Evolutionary conservation across 2,113 vertebrate species (phyloP), one percentile per base, ranked within the genome.

Genomic region (Pollachius pollachius): DNA sequence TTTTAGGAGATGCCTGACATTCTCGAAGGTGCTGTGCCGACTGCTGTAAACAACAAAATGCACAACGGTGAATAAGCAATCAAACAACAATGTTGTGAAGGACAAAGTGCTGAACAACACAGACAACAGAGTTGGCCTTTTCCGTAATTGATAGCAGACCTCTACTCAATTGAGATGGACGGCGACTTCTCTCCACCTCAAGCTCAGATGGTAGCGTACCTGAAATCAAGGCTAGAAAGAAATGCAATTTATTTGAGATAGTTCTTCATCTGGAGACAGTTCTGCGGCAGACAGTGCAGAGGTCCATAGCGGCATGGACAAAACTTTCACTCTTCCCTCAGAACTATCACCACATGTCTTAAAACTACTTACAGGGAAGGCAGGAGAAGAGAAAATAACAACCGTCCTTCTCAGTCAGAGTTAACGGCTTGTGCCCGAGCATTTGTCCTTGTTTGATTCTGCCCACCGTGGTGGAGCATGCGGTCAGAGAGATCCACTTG

Each of bases 381-480:
- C 41, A 48, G 41, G 16, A 54, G 13, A 54, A 54, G 52, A 15
- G 3, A 15, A 54, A 16, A 54, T 54, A 54, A n/a, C 15, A 17
- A 7, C n/a, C n/a, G 15, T 57, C n/a, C n/a, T 17, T 57, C n/a
- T 57, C 54, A 57, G 12, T 16, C 52, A 54, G 7, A 12, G 52
- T 54, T 54, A 54, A 54, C 16, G 52, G 52, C 52, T 16, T 13
- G 52, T 16, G 52, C 16, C 52, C 12, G 52, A 16, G 52, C 52
- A 54, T 54, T 16, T 54, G 57, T 79, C 67, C 66, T 68, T 71
- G 63, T 74, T 65, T 68, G 37, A 68, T 73, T 62, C 54, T 2
- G n/a, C 56, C 71, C 76, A 69, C 65, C 70, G 71, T 80, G 76
- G 64, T 64, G 34, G 48, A 37, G 77, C 80, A 73, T 74, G 57